Conservation (phyloP, 2,888 invertebrate species). For the Catocala fraxini region DNA sequence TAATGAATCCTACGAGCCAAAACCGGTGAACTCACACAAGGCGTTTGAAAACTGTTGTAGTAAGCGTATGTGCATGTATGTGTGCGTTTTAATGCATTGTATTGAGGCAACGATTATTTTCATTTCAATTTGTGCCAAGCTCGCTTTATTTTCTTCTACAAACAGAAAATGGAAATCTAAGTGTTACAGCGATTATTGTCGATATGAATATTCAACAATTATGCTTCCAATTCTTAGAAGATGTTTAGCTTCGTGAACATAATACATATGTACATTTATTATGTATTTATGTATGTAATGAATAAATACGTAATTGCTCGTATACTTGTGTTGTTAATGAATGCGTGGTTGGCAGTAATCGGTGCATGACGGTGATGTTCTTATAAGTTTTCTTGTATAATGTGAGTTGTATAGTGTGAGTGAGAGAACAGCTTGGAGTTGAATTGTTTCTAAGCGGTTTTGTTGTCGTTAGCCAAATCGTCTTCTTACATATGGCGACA, state of each 20-base stretch:
- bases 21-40: no score
- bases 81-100: no score
- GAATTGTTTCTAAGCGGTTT: background rate
- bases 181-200: background rate
- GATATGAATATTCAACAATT: constrained; percentile 6
- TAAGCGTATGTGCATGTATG: no score
- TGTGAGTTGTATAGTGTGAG: background rate
- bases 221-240: background rate
- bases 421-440: background rate
- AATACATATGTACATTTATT: constrained; percentile 7
- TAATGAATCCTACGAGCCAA: no score
- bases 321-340: background rate
- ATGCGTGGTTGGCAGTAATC: constrained; percentile 1
- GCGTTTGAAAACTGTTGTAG: no score
- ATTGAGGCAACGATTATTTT: background rate
- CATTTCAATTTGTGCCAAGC: background rate
- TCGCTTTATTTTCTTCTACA: background rate
- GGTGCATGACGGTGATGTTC: constrained; percentile 3
- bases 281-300: constrained; percentile 3
- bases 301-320: constrained; percentile 4
- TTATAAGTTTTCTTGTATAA: background rate
- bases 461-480: background rate
- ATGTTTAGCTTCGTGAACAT: constrained; percentile 1
- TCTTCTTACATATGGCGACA: no score
- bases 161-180: background rate